These are phyloP conservation scores for Gasterosteus aculeatus DNA, from an alignment of 2,113 vertebrate species.

Conservation along the genomic window DNA sequence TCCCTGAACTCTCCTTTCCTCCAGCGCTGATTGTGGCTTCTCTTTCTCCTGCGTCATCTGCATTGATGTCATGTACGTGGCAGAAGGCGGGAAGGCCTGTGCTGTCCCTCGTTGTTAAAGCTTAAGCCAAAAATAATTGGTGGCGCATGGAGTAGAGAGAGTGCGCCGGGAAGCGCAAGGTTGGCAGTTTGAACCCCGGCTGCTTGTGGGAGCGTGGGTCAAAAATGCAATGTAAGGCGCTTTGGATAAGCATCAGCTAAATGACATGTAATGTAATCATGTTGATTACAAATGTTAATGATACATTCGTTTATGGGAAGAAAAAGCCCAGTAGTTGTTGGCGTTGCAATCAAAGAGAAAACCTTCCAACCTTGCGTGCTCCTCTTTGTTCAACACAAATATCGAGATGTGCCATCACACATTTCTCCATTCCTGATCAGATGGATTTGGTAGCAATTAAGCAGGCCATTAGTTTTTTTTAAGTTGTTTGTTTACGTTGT, in stretches of 20 bases:
- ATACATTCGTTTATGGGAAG: neutral
- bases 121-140: neutral
- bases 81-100: slow-evolving; percentile 3
- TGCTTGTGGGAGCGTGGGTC: too few species aligned
- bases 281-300: slow-evolving; percentile 9
- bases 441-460: slow-evolving; percentile 32
- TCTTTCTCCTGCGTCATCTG: neutral
- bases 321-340: neutral
- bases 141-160: too few species aligned
- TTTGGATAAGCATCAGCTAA: too few species aligned
- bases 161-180: too few species aligned
- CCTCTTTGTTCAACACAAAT: slow-evolving; percentile 17
- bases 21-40: neutral
- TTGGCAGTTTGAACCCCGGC: too few species aligned
- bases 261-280: neutral
- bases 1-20: slow-evolving; percentile 28
- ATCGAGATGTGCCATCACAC: slow-evolving; percentile 23
- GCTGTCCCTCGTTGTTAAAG: slow-evolving; percentile 15
- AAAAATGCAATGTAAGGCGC: too few species aligned
- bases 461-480: slow-evolving; percentile 4
- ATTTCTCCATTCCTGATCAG: slow-evolving; percentile 8
- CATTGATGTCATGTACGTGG: neutral
- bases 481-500: neutral
- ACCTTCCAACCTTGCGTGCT: neutral
- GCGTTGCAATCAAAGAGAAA: neutral